These are phyloP conservation scores for Fragum sueziense DNA, from an alignment of 2,888 invertebrate genomes.

Conservation along the genomic window DNA sequence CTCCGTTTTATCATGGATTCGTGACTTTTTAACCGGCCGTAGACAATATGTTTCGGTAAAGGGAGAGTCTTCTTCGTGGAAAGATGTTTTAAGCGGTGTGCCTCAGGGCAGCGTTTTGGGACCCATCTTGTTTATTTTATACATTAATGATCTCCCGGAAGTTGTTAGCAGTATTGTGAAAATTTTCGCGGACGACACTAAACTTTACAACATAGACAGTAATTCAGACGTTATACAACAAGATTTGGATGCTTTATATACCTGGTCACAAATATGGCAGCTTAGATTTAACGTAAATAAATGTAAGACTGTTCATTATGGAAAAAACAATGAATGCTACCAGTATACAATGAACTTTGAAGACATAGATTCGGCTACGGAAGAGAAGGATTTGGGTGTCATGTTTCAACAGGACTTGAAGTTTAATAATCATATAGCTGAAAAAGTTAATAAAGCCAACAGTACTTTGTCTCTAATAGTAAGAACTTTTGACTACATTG, in stretches of 20 bases:
- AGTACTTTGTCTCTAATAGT: slow-evolving; percentile 26
- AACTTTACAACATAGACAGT: background rate
- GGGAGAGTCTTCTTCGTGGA: too few species aligned
- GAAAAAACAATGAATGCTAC: slow-evolving; percentile 13
- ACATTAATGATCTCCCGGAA: slow-evolving; percentile 1
- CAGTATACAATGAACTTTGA: slow-evolving; percentile 22
- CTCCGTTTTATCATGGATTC: slow-evolving; percentile 2
- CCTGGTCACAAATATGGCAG: slow-evolving; percentile 11
- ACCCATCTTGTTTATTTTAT: slow-evolving; percentile 6
- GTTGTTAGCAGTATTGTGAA: background rate
- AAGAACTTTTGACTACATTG: slow-evolving; percentile 28
- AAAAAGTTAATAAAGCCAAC: slow-evolving; percentile 41
- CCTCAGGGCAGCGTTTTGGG: background rate
- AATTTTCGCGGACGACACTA: slow-evolving; percentile 14
- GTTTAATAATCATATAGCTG: slow-evolving; percentile 28
- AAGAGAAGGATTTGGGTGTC: too few species aligned
- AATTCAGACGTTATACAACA: background rate
- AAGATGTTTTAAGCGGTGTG: too few species aligned
- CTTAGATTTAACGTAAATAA: background rate
- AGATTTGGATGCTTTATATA: background rate
- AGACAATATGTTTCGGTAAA: slow-evolving; percentile 18
- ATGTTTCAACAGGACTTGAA: slow-evolving; percentile 28
- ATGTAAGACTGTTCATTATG: slow-evolving; percentile 28
- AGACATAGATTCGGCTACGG: background rate
- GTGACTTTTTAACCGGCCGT: slow-evolving; percentile 11